A percentile compares a stretch with the other conserved stretches of the same genome.
phyloP scores from a whole-genome alignment of 2,888 invertebrate genomes.

The Barypeithes pellucidus region DNA sequence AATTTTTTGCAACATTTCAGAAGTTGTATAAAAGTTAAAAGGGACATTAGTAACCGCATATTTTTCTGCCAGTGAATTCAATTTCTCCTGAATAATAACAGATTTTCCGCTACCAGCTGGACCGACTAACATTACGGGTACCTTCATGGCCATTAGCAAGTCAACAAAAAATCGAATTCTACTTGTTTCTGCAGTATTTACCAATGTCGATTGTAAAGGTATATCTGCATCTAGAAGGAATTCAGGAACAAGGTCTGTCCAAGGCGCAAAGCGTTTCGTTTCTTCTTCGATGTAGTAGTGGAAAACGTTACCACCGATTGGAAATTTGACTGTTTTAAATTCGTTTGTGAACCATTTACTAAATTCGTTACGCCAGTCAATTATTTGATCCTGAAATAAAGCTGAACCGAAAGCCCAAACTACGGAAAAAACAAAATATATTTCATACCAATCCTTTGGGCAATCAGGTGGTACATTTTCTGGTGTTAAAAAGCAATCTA shows the following conservation, averaged over 20 bases:
- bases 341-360: slow-evolving; percentile 96
- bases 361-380: slow-evolving; percentile 95
- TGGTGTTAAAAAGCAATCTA: slow-evolving; percentile 88
- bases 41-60: slow-evolving; percentile 92
- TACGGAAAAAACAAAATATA: slow-evolving; percentile 91
- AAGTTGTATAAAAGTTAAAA: slow-evolving; percentile 96
- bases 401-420: slow-evolving; percentile 97
- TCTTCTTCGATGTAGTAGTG: slow-evolving; percentile 91
- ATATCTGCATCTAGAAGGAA: slow-evolving; percentile 91
- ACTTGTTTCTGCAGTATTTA: slow-evolving; percentile 92
- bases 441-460: slow-evolving; percentile 95
- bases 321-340: slow-evolving; percentile 93
- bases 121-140: slow-evolving; percentile 94
- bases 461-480: slow-evolving; percentile 89
- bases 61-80: slow-evolving; percentile 81
- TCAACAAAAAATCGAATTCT: slow-evolving; percentile 89
- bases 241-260: slow-evolving; percentile 85
- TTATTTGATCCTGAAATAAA: slow-evolving; percentile 91
- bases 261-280: slow-evolving; percentile 88
- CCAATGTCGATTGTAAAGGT: slow-evolving; percentile 84
- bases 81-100: slow-evolving; percentile 90
- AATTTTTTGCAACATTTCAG: slow-evolving; percentile 90
- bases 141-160: slow-evolving; percentile 81
- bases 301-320: slow-evolving; percentile 86
- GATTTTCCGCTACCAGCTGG: slow-evolving; percentile 93